These are phyloP conservation scores for Platerodrilus igneus DNA, from an alignment of 2,888 invertebrate species.

Conservation along the genomic window DNA sequence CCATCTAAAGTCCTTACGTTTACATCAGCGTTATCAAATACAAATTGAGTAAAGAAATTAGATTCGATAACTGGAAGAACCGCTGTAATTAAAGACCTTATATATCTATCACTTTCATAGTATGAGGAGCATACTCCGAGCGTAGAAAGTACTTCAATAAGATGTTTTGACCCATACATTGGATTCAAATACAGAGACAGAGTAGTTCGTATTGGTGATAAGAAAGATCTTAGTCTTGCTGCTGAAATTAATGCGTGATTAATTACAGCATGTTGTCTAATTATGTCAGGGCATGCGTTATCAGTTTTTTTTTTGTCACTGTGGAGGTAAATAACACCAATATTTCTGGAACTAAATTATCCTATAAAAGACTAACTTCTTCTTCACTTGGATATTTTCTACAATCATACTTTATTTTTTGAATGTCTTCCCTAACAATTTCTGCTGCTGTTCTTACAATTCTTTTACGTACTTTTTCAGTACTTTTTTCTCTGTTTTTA, in stretches of 20 bases:
- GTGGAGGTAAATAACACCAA: constrained; percentile 1
- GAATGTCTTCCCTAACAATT: too few species aligned
- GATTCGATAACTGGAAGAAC: too few species aligned
- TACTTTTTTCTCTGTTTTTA: constrained; percentile 3
- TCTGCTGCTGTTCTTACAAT: constrained; percentile 3
- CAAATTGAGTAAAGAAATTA: too few species aligned
- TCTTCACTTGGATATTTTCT: neutral
- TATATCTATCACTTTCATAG: constrained; percentile 3
- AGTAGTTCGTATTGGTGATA: too few species aligned
- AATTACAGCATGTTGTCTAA: neutral
- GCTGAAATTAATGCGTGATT: constrained; percentile 1
- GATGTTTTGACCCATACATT: constrained; percentile 4
- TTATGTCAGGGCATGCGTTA: constrained; percentile 1
- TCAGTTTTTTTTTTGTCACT: neutral
- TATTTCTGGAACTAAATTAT: constrained; percentile 1
- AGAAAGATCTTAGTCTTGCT: too few species aligned
- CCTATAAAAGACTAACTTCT: neutral
- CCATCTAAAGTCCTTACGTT: too few species aligned
- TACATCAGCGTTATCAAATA: too few species aligned
- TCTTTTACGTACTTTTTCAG: neutral
- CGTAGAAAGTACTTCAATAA: too few species aligned
- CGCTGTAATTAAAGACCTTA: too few species aligned
- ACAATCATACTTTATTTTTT: too few species aligned
- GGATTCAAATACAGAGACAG: constrained; percentile 1
- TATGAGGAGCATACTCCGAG: constrained; percentile 3